Conservation (phyloP, 2,797 vertebrate species). For the Gallinago solitaria region DNA sequence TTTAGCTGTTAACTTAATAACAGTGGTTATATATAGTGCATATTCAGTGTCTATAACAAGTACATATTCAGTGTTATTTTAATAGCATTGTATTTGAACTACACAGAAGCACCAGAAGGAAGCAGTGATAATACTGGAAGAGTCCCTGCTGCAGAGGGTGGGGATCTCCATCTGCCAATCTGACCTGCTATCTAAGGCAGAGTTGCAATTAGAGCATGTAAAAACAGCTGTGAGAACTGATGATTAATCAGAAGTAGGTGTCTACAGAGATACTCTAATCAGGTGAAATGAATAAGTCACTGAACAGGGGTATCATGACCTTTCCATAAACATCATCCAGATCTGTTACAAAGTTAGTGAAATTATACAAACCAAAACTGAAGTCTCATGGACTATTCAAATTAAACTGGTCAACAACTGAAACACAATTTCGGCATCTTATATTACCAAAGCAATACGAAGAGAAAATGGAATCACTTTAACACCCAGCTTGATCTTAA, state of each 20-base stretch:
- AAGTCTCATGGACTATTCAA: background rate
- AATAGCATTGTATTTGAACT: background rate
- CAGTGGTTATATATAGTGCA: too few species aligned
- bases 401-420: background rate
- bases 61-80: background rate
- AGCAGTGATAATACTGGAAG: background rate
- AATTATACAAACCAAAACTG: background rate
- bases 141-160: background rate
- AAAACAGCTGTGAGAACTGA: background rate
- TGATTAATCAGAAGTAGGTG: background rate
- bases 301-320: background rate
- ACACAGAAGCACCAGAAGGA: background rate
- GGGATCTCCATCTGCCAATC: background rate
- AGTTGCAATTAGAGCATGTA: background rate
- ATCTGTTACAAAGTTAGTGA: background rate
- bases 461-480: background rate
- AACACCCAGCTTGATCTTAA: background rate
- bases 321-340: background rate
- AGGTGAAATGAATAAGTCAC: background rate
- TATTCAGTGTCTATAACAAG: background rate
- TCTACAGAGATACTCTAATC: background rate
- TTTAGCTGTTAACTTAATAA: background rate
- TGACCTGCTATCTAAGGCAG: background rate
- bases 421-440: background rate
- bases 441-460: background rate